These are phyloP conservation scores for Cepaea hortensis DNA, from an alignment of 2,888 invertebrate genomes.

Conservation along the genomic window DNA sequence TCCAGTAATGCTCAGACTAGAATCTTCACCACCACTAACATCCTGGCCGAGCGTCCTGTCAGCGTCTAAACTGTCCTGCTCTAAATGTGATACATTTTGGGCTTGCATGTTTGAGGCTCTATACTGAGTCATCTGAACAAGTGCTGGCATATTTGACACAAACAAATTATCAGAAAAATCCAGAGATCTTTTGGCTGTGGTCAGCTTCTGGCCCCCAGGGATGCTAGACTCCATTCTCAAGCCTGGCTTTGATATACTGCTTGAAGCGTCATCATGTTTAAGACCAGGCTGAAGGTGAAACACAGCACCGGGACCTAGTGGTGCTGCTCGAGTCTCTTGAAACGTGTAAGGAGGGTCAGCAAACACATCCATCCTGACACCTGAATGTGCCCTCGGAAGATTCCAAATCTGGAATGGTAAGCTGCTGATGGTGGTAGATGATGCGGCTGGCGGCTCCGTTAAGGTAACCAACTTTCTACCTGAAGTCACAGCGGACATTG, in stretches of 20 bases:
- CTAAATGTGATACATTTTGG: neutral
- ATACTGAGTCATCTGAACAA: conserved; percentile 23
- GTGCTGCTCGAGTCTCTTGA: conserved; percentile 9
- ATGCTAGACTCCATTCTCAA: neutral
- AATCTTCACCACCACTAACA: neutral
- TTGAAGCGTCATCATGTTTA: neutral
- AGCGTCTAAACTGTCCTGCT: neutral
- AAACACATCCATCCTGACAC: conserved; percentile 23
- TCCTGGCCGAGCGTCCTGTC: neutral
- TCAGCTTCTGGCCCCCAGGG: neutral
- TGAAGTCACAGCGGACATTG: conserved; percentile 12
- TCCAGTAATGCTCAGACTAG: conserved; percentile 36
- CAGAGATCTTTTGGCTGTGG: conserved; percentile 25
- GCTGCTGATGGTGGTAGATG: conserved; percentile 11
- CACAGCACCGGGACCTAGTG: neutral
- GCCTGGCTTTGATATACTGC: neutral
- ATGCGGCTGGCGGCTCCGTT: neutral
- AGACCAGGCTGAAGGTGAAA: conserved; percentile 18
- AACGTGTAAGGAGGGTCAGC: conserved; percentile 30
- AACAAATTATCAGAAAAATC: conserved; percentile 36
- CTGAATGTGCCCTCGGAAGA: neutral
- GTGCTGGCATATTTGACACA: conserved; percentile 24
- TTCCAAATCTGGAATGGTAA: conserved; percentile 13
- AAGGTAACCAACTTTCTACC: neutral
- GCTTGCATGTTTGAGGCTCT: neutral